phyloP scores from a whole-genome alignment of 2,888 invertebrate genomes.

The Diabrotica balteata region DNA sequence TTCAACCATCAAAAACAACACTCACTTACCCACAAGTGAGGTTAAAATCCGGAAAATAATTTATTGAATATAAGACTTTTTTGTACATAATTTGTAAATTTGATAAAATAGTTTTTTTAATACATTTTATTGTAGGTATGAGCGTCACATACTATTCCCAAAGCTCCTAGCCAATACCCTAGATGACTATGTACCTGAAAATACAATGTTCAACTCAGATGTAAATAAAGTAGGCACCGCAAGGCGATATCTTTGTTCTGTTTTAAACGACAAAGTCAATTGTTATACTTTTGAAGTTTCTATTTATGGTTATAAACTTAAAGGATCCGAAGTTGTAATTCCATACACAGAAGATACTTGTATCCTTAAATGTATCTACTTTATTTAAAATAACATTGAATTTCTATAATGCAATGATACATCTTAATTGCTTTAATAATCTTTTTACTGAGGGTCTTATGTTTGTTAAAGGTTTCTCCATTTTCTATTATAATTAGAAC shows the following conservation, averaged over 20 bases:
- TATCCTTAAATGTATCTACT: constrained; percentile 70
- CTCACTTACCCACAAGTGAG: no score
- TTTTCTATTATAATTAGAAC: no score
- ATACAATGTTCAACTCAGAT: constrained; percentile 94
- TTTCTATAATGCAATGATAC: no score
- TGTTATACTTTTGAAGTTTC: constrained; percentile 92
- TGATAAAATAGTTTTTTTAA: not conserved
- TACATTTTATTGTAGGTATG: constrained; percentile 70
- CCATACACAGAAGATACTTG: constrained; percentile 95
- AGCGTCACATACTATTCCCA: constrained; percentile 93
- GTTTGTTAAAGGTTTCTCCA: no score
- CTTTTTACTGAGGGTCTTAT: no score
- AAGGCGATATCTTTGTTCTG: constrained; percentile 79
- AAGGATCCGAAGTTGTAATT: constrained; percentile 73
- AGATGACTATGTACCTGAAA: constrained; percentile 84
- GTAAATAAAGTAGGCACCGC: constrained; percentile 85
- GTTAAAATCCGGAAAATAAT: no score
- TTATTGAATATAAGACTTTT: not conserved
- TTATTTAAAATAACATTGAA: no score
- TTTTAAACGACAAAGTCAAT: constrained; percentile 80
- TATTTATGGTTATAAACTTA: constrained; percentile 84
- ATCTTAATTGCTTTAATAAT: no score
- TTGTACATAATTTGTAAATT: constrained; percentile 1
- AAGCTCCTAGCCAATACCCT: constrained; percentile 87
- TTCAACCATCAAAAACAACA: no score